Conservation (phyloP, 2,113 vertebrate species). For the Tapirus terrestris region DNA sequence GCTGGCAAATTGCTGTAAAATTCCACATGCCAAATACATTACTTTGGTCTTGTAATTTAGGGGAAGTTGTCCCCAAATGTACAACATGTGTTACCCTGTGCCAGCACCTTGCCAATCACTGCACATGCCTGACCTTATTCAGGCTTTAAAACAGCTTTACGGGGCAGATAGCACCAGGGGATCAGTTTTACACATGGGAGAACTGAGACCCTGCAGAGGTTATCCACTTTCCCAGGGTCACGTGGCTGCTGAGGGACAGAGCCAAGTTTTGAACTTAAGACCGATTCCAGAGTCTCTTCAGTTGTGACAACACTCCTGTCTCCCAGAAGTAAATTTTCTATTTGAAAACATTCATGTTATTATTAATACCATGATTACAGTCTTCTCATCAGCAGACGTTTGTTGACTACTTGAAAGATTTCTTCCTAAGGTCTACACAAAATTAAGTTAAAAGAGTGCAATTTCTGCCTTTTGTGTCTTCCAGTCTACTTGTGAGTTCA, state of each 20-base stretch:
- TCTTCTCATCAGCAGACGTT: not conserved
- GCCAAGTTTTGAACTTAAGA: not conserved
- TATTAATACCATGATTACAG: not conserved
- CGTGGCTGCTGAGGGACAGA: not conserved
- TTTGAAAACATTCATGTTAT: conserved; percentile 27
- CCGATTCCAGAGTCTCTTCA: not conserved
- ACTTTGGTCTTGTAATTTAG: conserved; percentile 45
- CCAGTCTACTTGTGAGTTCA: not conserved
- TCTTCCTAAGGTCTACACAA: not conserved
- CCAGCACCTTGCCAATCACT: not conserved
- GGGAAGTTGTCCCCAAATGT: not conserved
- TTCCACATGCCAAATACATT: not conserved
- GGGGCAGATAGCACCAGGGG: not conserved
- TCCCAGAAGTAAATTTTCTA: not conserved
- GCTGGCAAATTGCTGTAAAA: not conserved
- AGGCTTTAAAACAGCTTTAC: not conserved
- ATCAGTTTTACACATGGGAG: not conserved
- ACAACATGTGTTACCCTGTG: not conserved
- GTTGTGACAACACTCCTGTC: not conserved
- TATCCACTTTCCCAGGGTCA: not conserved
- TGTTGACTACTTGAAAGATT: not conserved
- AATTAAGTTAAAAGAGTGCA: not conserved
- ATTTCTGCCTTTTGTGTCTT: not conserved
- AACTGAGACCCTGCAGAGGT: not conserved
- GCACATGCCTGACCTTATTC: not conserved